phyloP scores from a whole-genome alignment of 2,113 vertebrate genomes.

The Hydrochoerus hydrochaeris region DNA sequence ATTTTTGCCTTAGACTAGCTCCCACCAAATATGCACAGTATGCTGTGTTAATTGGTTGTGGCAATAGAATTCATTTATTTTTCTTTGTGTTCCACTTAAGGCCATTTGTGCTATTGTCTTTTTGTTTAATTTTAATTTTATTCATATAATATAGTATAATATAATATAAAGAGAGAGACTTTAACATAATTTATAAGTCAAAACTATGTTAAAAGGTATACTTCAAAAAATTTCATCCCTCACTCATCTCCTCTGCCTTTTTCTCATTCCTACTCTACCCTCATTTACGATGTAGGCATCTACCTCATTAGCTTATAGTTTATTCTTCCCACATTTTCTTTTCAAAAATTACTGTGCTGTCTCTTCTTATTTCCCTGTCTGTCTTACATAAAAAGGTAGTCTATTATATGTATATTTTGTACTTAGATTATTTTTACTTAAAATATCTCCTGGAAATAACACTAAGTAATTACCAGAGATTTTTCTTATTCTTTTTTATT shows the following conservation, averaged over 20 bases:
- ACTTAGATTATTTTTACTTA: not conserved
- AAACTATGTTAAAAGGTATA: not conserved
- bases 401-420: not conserved
- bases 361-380: not conserved
- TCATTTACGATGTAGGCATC: not conserved
- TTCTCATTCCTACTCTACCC: not conserved
- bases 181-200: not conserved
- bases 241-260: not conserved
- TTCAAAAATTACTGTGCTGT: not conserved
- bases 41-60: not conserved
- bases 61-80: not conserved
- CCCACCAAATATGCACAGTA: not conserved
- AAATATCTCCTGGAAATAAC: slow-evolving; percentile 18
- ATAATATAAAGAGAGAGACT: not conserved
- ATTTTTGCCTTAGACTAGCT: not conserved
- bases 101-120: not conserved
- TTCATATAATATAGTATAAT: too few species aligned
- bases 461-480: not conserved
- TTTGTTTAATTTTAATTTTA: slow-evolving; percentile 36
- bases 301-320: not conserved
- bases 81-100: not conserved
- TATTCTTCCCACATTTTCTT: not conserved
- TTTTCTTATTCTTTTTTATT: not conserved
- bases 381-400: not conserved
- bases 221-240: not conserved